Base-by-base conservation (phyloP, 2,113 vertebrate genomes). In the Sphyrna mokarran region DNA sequence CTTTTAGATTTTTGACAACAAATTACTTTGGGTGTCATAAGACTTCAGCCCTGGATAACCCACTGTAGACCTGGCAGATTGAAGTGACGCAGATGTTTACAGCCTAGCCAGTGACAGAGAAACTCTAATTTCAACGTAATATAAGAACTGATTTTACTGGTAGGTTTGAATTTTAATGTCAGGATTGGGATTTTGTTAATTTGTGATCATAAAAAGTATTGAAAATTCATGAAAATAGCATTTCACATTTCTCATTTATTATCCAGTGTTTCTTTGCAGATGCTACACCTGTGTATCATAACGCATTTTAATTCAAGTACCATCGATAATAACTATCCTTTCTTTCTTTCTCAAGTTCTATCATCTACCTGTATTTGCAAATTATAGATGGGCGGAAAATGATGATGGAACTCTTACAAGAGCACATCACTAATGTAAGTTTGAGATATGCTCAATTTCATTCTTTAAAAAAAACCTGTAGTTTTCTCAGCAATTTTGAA, bases 361-460 rank as follows among this genome's bases (percentile, higher is more conserved):
- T 98, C 96, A 98, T 97, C 89, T 99, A 98, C 96, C 96, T 99
- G 96, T 98, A 98, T 97, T 98, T 98, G 98, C 97, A 99, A 97
- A 97, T 99, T 96, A 97, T 97, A 96, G 96, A 97, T 96, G 99
- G 98, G 96, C 98, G 98, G 96, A 99, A 97, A 97, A 96, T 97
- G 54, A 97, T 98, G 96, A 98, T 97, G 95, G 96, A 95, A 96
- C 96, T 97, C 7, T 97, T 99, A 76, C 97, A 10, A 33, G 96
- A 98, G 95, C 98, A 98, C 96, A 98, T 99, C 89, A 76, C 96
- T 13, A 98, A 99, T n/a, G 99, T 99, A 97, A 98, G 99, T 98
- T 95, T 96, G 40, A 76, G 22, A 95, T 63, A 26, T 61, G 10
- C 4, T 29, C 13, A 13, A 29, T 72, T 22, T 26, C 40, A 95